These are phyloP conservation scores for Neoitamus cyanurus DNA, from an alignment of 2,888 invertebrate genomes.

Conservation along the genomic window DNA sequence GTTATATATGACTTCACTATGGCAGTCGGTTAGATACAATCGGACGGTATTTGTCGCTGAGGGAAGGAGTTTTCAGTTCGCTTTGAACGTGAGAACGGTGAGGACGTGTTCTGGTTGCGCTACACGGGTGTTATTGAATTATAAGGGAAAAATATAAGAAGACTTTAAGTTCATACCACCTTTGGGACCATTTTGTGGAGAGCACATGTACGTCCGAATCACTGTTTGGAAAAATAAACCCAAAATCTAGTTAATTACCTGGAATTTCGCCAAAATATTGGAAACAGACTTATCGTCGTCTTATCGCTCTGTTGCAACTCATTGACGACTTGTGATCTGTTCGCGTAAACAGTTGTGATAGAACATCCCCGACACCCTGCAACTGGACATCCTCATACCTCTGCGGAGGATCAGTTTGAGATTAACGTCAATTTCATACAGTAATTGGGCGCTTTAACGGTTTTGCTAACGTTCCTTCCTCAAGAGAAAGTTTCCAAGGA, in stretches of 20 bases:
- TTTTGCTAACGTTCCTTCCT: neutral
- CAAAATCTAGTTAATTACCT: neutral
- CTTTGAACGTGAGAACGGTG: constrained; percentile 65
- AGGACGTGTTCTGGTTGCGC: constrained; percentile 59
- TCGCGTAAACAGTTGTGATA: constrained; percentile 14
- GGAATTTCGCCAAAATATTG: neutral
- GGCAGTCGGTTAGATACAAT: constrained; percentile 57
- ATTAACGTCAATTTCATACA: neutral
- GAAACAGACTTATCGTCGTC: neutral
- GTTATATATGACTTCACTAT: constrained; percentile 29
- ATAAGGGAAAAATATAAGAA: constrained; percentile 12
- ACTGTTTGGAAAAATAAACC: neutral
- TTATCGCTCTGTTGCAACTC: neutral
- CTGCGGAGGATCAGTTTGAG: neutral
- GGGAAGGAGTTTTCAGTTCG: constrained; percentile 60
- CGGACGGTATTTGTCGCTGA: constrained; percentile 50
- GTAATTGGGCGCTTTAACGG: neutral
- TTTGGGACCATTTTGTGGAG: neutral
- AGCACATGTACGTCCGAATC: neutral
- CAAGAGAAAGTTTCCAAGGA: constrained; percentile 15
- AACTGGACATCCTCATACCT: neutral
- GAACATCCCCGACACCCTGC: neutral
- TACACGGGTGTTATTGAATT: constrained; percentile 36
- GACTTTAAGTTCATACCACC: neutral
- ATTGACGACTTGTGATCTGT: neutral